Percentiles rank a stretch among this genome's conserved stretches.
These are phyloP conservation scores for Drosophila bocqueti DNA, from an alignment of 1,140 invertebrate species.

Conservation along the genomic window DNA sequence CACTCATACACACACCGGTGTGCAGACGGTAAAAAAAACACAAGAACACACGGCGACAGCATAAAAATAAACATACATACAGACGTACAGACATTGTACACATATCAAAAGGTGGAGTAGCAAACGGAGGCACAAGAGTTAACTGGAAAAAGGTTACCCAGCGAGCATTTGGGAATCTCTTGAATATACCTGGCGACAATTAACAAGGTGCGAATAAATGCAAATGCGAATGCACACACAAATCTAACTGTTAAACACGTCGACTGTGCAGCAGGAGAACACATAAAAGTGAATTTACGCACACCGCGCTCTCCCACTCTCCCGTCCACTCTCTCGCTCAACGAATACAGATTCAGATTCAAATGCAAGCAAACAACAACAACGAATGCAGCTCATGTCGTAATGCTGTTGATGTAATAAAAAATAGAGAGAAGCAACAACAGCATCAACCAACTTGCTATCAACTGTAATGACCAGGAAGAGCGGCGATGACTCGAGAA, in stretches of 20 bases:
- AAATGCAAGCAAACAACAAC: conserved; percentile 56
- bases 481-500: conserved; percentile 33
- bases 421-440: conserved; percentile 44
- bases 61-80: conserved; percentile 76
- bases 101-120: conserved; percentile 13
- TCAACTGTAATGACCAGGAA: conserved; percentile 70
- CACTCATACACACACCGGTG: conserved; percentile 43
- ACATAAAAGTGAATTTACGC: conserved; percentile 71
- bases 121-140: conserved; percentile 56
- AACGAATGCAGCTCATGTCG: conserved; percentile 60
- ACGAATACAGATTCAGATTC: conserved; percentile 50
- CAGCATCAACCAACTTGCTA: conserved; percentile 54
- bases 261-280: conserved; percentile 50
- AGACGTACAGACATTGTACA: conserved; percentile 31
- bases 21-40: conserved; percentile 56
- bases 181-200: conserved; percentile 19
- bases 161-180: conserved; percentile 18
- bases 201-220: conserved; percentile 27
- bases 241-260: conserved; percentile 37
- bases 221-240: conserved; percentile 20
- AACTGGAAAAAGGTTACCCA: conserved; percentile 75
- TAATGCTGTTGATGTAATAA: conserved; percentile 80
- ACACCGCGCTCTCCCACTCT: conserved; percentile 12
- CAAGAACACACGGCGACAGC: conserved; percentile 71
- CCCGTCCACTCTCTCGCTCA: background rate